Evolutionary conservation across 2,888 invertebrate species (phyloP).

Genomic region (Papilio demoleus): DNA sequence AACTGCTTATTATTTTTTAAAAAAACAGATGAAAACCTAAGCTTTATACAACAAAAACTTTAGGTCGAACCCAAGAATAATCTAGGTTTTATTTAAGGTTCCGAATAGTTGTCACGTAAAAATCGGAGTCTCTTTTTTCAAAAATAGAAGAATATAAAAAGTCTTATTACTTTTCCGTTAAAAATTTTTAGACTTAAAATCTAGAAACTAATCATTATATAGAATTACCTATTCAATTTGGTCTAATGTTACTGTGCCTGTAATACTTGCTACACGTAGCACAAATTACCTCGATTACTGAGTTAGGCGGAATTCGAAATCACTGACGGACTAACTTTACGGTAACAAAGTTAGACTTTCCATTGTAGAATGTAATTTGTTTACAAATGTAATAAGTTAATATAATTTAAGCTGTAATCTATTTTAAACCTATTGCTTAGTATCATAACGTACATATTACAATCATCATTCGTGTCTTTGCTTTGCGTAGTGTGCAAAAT

Average conservation of each 20-base stretch:
- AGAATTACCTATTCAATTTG: neutral
- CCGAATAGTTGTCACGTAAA: too few species aligned
- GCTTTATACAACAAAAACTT: too few species aligned
- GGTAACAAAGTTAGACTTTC: slow-evolving; percentile 2
- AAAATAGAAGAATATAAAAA: too few species aligned
- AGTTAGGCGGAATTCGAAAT: slow-evolving; percentile 17
- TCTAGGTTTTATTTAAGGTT: too few species aligned
- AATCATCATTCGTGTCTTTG: neutral
- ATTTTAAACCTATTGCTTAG: neutral
- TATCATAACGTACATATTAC: neutral
- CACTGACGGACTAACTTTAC: neutral
- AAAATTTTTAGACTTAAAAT: too few species aligned
- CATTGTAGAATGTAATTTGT: slow-evolving; percentile 4
- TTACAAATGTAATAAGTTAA: neutral
- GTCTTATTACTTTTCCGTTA: too few species aligned
- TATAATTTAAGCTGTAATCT: neutral
- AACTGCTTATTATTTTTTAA: too few species aligned
- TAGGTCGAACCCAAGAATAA: too few species aligned
- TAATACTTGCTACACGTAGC: neutral
- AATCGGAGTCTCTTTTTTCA: too few species aligned
- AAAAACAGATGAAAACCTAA: too few species aligned
- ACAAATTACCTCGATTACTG: slow-evolving; percentile 9
- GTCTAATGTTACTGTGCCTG: neutral
- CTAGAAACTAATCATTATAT: too few species aligned
- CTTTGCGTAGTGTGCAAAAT: neutral